These are phyloP conservation scores for Pseudochaenichthys georgianus DNA, from an alignment of 2,797 vertebrate genomes.

Conservation along the genomic window DNA sequence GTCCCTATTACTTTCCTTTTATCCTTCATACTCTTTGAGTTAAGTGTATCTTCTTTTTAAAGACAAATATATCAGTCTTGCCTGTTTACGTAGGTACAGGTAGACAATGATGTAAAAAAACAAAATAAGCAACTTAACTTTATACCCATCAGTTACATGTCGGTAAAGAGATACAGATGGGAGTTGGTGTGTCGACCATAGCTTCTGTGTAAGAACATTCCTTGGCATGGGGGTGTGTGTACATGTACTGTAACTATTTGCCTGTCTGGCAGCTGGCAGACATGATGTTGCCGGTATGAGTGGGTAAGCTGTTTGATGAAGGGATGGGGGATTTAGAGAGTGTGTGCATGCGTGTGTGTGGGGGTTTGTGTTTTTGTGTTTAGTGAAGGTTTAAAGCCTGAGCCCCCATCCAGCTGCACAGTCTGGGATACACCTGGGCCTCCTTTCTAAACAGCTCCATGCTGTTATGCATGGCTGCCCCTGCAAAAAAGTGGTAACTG, in stretches of 20 bases:
- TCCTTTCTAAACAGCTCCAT: conserved; percentile 66
- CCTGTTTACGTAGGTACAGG: too few relatives aligned
- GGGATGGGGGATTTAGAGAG: conserved; percentile 32
- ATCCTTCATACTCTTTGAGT: too few relatives aligned
- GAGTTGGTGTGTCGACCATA: not conserved
- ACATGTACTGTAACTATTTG: conserved; percentile 14
- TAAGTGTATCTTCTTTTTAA: too few relatives aligned
- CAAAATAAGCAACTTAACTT: not conserved
- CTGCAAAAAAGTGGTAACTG: conserved; percentile 46
- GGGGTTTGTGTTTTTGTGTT: conserved; percentile 7
- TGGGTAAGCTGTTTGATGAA: conserved; percentile 43
- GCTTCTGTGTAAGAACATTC: conserved; percentile 31
- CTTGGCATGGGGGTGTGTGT: conserved; percentile 16
- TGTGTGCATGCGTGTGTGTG: conserved; percentile 9
- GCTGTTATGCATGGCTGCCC: conserved; percentile 59
- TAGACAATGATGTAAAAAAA: not conserved
- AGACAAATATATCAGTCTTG: too few relatives aligned
- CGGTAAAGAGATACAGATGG: not conserved
- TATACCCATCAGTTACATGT: not conserved
- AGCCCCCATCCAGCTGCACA: conserved; percentile 64
- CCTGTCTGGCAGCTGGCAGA: conserved; percentile 51
- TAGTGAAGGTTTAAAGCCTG: conserved; percentile 3
- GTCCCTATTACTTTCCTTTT: too few relatives aligned
- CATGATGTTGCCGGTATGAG: conserved; percentile 48
- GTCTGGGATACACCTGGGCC: conserved; percentile 68